A percentile compares a stretch with the other conserved stretches of the same genome.
Evolutionary conservation across 2,113 vertebrate species (phyloP).

Genomic region (Shinisaurus crocodilurus): DNA sequence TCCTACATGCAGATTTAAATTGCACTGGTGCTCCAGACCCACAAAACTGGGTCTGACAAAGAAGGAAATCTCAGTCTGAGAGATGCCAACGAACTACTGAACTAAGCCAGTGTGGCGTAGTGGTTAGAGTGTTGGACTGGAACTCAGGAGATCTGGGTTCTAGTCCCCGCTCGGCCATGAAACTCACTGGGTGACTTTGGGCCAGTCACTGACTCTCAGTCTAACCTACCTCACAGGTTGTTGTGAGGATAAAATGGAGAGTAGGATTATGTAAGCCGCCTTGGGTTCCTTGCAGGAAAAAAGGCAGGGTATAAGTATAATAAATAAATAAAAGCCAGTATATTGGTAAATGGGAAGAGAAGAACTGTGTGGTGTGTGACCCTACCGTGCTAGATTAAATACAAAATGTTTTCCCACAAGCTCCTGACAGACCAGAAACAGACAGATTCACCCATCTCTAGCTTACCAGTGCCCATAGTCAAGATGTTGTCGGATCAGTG

Average conservation of each 20-base stretch:
- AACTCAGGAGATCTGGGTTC: too few relatives aligned
- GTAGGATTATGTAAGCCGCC: too few relatives aligned
- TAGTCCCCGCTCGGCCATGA: too few relatives aligned
- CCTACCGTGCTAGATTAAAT: background rate
- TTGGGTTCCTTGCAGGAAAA: too few relatives aligned
- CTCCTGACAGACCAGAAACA: background rate
- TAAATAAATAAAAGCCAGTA: background rate
- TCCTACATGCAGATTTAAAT: background rate
- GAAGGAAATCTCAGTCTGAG: background rate
- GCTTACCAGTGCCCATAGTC: constrained; percentile 95
- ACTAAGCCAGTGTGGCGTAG: too few relatives aligned
- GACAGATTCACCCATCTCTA: background rate
- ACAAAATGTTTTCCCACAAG: background rate
- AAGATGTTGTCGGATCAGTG: constrained; percentile 92
- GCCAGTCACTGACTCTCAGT: too few relatives aligned
- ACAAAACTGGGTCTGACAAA: background rate
- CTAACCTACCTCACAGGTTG: too few relatives aligned
- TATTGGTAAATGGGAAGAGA: background rate
- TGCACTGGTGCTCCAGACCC: background rate
- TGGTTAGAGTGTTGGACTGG: too few relatives aligned
- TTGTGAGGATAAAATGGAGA: too few relatives aligned
- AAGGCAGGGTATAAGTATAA: too few relatives aligned
- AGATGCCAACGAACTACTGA: background rate
- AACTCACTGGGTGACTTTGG: too few relatives aligned
- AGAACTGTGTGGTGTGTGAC: too few relatives aligned